phyloP scores from a whole-genome alignment of 2,113 vertebrate species.

The Rhinogobius similis region DNA sequence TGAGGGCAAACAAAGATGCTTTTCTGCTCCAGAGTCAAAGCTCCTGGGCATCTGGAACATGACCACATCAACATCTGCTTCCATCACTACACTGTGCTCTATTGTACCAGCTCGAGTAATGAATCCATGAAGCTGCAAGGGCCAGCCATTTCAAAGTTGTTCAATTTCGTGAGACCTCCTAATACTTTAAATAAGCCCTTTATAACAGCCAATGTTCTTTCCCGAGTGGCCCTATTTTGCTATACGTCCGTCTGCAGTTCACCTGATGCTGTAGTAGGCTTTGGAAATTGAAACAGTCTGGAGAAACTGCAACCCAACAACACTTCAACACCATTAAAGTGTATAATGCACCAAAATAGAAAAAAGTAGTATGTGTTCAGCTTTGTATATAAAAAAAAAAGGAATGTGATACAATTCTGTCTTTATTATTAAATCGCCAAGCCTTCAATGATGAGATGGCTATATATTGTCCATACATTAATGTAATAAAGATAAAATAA shows the following conservation, averaged over 20 bases:
- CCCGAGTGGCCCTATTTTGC: constrained; percentile 48
- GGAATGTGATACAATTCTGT: neutral
- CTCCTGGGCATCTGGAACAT: constrained; percentile 60
- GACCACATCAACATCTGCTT: constrained; percentile 13
- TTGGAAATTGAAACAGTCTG: constrained; percentile 60
- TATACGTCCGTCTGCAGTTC: constrained; percentile 51
- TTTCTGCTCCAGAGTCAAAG: constrained; percentile 62
- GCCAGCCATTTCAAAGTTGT: constrained; percentile 59
- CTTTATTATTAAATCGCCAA: too few relatives aligned
- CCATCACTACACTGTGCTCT: constrained; percentile 51
- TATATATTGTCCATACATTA: neutral
- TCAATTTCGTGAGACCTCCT: constrained; percentile 60
- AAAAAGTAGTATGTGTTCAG: too few relatives aligned
- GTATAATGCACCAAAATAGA: constrained; percentile 47
- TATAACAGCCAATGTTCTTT: constrained; percentile 72
- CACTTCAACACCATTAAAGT: constrained; percentile 44
- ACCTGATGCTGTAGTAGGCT: constrained; percentile 35
- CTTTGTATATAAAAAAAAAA: too few relatives aligned
- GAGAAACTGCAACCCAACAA: constrained; percentile 53
- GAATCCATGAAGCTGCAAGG: constrained; percentile 63
- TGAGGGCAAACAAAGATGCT: constrained; percentile 54
- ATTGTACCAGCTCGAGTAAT: constrained; percentile 56
- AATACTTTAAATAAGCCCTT: constrained; percentile 70
- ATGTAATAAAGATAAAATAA: neutral
- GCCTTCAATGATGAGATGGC: constrained; percentile 13